Evolutionary conservation across 2,888 invertebrate species (phyloP).

Genomic region (Pristionchus entomophagus): DNA sequence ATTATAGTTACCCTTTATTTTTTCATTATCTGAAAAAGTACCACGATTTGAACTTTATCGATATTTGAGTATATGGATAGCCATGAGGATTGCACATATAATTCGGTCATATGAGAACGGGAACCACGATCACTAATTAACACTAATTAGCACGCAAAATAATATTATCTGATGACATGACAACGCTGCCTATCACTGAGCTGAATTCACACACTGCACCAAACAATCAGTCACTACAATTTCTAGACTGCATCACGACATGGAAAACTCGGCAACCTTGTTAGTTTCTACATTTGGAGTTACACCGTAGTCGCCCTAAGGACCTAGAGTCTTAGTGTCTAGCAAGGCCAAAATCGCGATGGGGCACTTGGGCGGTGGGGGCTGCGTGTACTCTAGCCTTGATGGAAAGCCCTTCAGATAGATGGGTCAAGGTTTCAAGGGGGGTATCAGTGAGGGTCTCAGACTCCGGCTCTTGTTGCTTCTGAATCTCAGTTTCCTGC

Average conservation of each 20-base stretch:
- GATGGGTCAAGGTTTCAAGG: not conserved
- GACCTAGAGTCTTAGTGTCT: not conserved
- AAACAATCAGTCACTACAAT: not conserved
- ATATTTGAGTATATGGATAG: not conserved
- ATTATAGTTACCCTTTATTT: too few species aligned
- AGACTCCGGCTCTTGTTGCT: not conserved
- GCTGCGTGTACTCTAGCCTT: not conserved
- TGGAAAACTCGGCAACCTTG: not conserved
- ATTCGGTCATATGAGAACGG: not conserved
- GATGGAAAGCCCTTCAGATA: not conserved
- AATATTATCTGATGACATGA: not conserved
- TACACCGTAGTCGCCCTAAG: not conserved
- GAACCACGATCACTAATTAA: not conserved
- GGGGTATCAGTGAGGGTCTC: not conserved
- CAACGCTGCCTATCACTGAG: not conserved
- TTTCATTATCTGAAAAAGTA: too few species aligned
- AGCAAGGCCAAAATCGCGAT: constrained; percentile 6
- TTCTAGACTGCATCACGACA: not conserved
- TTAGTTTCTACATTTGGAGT: not conserved
- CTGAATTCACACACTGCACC: not conserved
- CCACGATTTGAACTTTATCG: too few species aligned
- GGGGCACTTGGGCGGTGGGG: constrained; percentile 13
- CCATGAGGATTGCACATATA: not conserved
- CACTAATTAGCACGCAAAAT: not conserved
- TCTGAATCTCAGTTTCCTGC: not conserved